Conservation (phyloP, 2,888 invertebrate genomes). For the Eurytoma californica region DNA sequence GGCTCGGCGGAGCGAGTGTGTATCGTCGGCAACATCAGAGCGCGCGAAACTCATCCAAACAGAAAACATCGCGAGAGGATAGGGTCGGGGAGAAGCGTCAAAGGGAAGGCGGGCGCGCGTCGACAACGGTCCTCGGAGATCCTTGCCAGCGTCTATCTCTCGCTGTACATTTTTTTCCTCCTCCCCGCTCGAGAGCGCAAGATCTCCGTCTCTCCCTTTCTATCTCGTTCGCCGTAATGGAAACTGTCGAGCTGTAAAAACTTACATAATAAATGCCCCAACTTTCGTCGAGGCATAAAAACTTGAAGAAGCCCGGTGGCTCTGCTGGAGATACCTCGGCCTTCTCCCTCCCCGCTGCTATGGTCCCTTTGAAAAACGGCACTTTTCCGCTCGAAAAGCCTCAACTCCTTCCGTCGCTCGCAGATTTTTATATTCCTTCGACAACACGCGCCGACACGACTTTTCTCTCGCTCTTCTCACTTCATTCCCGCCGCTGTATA, state of each 20-base stretch:
- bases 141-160: background rate
- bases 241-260: constrained; percentile 54
- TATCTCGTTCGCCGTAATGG: constrained; percentile 46
- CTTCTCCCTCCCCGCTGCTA: background rate
- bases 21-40: no score
- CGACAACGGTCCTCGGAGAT: constrained; percentile 8
- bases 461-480: constrained; percentile 20
- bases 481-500: constrained; percentile 4
- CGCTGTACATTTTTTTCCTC: background rate
- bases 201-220: constrained; percentile 20
- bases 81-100: constrained; percentile 7
- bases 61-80: background rate
- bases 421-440: constrained; percentile 54
- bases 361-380: constrained; percentile 51
- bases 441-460: constrained; percentile 45
- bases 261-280: constrained; percentile 55
- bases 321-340: constrained; percentile 14
- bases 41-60: constrained; percentile 1
- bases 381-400: constrained; percentile 52
- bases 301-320: constrained; percentile 39
- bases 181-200: no score
- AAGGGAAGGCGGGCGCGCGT: background rate
- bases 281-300: constrained; percentile 50
- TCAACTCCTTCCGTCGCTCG: constrained; percentile 40
- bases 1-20: no score